Evolutionary conservation across 2,113 vertebrate species (phyloP).

Genomic region (Hyperopisus bebe): DNA sequence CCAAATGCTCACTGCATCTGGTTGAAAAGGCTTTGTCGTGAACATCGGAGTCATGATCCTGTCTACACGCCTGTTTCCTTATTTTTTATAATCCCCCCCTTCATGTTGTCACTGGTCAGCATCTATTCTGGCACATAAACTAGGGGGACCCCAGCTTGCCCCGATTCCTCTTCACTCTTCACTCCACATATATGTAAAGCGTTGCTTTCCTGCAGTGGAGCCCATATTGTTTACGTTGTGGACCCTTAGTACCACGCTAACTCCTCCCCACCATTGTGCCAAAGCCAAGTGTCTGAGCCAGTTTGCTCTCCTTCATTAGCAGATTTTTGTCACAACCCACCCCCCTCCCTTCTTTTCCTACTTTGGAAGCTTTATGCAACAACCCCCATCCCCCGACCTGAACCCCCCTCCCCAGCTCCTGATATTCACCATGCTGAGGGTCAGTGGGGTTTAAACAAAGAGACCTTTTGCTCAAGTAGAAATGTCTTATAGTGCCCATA

Average conservation of each 20-base stretch:
- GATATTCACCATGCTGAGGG: conserved; percentile 62
- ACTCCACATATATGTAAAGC: background rate
- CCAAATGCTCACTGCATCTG: background rate
- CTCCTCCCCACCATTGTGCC: conserved; percentile 51
- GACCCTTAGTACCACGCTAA: conserved; percentile 44
- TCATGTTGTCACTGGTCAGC: background rate
- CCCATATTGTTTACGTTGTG: conserved; percentile 42
- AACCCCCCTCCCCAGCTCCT: conserved; percentile 49
- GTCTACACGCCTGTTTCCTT: background rate
- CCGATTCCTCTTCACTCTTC: conserved; percentile 49
- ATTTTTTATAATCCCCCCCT: background rate
- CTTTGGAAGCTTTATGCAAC: conserved; percentile 55
- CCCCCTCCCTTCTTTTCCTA: conserved; percentile 48
- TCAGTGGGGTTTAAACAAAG: conserved; percentile 70
- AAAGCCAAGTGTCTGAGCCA: conserved; percentile 59
- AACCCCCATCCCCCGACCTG: conserved; percentile 35
- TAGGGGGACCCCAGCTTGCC: conserved; percentile 40
- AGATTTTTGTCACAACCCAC: conserved; percentile 60
- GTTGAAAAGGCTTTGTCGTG: background rate
- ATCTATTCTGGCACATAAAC: background rate
- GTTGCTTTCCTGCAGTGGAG: conserved; percentile 26
- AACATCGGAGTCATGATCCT: background rate
- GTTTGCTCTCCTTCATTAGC: conserved; percentile 60
- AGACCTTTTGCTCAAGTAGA: conserved; percentile 63
- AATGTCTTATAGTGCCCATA: conserved; percentile 62